These are phyloP conservation scores for Ormyrus rosae DNA, from an alignment of 2,888 invertebrate species.

Conservation along the genomic window DNA sequence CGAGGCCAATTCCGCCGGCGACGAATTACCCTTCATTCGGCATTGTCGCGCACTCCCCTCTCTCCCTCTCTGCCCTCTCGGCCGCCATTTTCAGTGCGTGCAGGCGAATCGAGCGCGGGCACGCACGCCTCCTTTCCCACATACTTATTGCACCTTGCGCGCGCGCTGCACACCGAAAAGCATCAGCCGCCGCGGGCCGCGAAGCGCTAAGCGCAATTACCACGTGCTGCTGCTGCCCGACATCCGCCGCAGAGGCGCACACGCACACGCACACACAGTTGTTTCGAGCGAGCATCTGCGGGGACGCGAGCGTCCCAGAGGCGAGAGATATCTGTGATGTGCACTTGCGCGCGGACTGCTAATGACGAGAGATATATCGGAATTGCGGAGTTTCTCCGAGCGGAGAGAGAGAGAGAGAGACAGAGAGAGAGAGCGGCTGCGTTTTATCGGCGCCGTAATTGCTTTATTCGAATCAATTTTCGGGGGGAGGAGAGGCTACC, in stretches of 20 bases:
- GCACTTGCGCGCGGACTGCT: too few relatives aligned
- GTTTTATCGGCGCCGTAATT: background rate
- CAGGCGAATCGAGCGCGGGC: background rate
- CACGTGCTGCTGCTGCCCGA: background rate
- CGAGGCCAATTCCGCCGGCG: background rate
- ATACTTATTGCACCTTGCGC: background rate
- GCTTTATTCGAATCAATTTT: slow-evolving; percentile 1
- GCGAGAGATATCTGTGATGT: too few relatives aligned
- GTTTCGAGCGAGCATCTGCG: slow-evolving; percentile 10
- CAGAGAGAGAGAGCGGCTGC: too few relatives aligned
- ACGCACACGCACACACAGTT: background rate
- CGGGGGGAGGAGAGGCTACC: too few relatives aligned
- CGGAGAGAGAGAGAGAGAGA: too few relatives aligned
- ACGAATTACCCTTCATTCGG: background rate
- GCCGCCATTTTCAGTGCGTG: background rate
- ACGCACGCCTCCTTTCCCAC: slow-evolving; percentile 17
- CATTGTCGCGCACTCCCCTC: background rate
- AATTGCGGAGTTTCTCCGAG: too few relatives aligned
- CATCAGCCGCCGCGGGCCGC: too few relatives aligned
- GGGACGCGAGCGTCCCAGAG: background rate
- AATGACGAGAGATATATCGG: too few relatives aligned
- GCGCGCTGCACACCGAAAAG: background rate
- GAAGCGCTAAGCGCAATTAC: slow-evolving; percentile 5
- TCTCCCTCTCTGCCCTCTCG: background rate
- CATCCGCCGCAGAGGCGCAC: background rate